Evolutionary conservation across 1,140 invertebrate species (phyloP).

Genomic region (Aphelinus atriplicis): DNA sequence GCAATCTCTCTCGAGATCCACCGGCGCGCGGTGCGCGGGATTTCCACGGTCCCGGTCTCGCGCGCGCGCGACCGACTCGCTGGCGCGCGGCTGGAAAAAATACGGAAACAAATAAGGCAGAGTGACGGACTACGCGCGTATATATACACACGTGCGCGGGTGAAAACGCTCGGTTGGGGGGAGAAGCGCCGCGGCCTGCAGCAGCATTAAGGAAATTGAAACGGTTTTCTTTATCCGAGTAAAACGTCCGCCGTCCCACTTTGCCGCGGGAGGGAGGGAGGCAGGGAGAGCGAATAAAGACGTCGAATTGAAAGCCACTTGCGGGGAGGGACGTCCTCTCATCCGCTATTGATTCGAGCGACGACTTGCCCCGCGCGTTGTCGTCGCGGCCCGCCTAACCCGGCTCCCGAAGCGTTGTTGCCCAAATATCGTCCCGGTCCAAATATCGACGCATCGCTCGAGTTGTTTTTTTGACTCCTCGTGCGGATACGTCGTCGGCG

Average conservation of each 20-base stretch:
- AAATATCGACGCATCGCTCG: too few relatives aligned
- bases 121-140: constrained; percentile 9
- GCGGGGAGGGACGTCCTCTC: constrained; percentile 20
- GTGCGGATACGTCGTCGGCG: too few relatives aligned
- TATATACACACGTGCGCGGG: not conserved
- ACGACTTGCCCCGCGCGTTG: not conserved
- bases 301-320: constrained; percentile 34
- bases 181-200: constrained; percentile 40
- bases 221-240: constrained; percentile 61
- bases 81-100: not conserved
- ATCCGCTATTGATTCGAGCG: constrained; percentile 25
- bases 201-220: constrained; percentile 64
- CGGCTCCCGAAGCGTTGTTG: too few relatives aligned
- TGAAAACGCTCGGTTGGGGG: constrained; percentile 19
- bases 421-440: too few relatives aligned
- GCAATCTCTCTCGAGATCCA: too few relatives aligned
- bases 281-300: constrained; percentile 16
- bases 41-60: too few relatives aligned
- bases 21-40: too few relatives aligned
- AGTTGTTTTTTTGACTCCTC: too few relatives aligned
- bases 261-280: not conserved
- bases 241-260: not conserved
- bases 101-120: constrained; percentile 45
- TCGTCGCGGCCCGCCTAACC: not conserved
- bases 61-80: too few relatives aligned